Evolutionary conservation across 2,797 vertebrate genomes (phyloP).

Genomic region (Oreochromis mossambicus): DNA sequence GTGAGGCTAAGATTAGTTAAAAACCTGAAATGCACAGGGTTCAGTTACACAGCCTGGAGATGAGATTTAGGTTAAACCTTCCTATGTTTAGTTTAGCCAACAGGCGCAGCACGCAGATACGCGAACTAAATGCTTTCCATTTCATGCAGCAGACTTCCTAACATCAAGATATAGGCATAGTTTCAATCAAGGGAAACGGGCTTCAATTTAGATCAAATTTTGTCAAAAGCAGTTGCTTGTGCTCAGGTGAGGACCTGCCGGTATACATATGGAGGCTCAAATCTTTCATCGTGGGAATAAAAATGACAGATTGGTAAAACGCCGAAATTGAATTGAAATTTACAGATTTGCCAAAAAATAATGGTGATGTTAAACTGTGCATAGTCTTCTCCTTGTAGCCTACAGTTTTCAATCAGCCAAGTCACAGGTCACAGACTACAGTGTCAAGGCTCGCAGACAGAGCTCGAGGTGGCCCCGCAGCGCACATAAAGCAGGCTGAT

Average conservation of each 20-base stretch:
- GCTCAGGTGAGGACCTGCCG: background rate
- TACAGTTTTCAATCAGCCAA: background rate
- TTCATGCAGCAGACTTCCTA: background rate
- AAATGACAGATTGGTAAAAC: background rate
- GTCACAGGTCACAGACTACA: slow-evolving; percentile 3
- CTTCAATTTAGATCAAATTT: background rate
- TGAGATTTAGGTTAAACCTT: slow-evolving; percentile 12
- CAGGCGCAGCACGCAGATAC: background rate
- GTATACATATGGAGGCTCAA: background rate
- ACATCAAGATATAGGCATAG: background rate
- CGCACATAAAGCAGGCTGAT: background rate
- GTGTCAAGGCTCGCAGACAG: background rate
- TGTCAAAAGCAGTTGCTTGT: background rate
- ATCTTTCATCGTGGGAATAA: background rate
- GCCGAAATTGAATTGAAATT: background rate
- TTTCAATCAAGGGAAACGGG: background rate
- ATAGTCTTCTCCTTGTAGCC: background rate
- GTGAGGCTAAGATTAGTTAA: background rate
- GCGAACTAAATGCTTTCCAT: background rate
- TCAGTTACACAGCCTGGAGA: background rate
- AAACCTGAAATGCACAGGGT: background rate
- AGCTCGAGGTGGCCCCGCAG: background rate
- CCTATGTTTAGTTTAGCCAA: background rate
- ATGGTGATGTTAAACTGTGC: background rate
- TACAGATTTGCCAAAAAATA: background rate